phyloP scores from a whole-genome alignment of 2,797 vertebrate species.

The Sebastes miniatus region DNA sequence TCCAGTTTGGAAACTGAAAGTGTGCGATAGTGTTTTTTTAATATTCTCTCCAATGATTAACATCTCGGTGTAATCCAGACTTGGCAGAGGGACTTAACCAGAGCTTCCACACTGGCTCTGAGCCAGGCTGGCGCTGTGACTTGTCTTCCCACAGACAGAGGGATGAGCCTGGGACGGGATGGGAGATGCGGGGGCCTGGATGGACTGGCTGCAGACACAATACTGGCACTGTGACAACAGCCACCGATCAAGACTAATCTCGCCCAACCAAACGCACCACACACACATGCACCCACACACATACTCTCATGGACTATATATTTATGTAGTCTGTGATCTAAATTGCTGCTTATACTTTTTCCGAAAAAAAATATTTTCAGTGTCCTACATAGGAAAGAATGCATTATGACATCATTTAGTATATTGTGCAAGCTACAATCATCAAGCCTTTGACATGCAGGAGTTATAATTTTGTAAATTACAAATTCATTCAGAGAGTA shows the following conservation, averaged over 20 bases:
- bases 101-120: constrained; percentile 68
- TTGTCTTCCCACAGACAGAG: constrained; percentile 78
- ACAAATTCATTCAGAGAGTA: neutral
- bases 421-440: neutral
- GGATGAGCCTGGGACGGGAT: constrained; percentile 74
- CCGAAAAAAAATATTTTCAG: neutral
- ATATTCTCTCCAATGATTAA: constrained; percentile 66
- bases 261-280: constrained; percentile 32
- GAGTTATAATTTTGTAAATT: neutral
- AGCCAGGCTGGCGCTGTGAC: constrained; percentile 73
- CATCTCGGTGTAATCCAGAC: constrained; percentile 71
- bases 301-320: neutral
- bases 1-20: constrained; percentile 42
- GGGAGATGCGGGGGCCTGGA: constrained; percentile 70
- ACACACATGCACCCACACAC: neutral
- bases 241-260: constrained; percentile 74
- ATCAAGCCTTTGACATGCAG: neutral
- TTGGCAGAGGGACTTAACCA: constrained; percentile 71
- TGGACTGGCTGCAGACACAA: constrained; percentile 81
- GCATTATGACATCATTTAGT: neutral
- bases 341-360: neutral
- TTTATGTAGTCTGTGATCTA: neutral
- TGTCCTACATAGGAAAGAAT: neutral
- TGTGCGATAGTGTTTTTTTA: constrained; percentile 51
- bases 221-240: constrained; percentile 81